Evolutionary conservation across 2,797 vertebrate genomes (phyloP).

Genomic region (Gymnoscopelus braueri): DNA sequence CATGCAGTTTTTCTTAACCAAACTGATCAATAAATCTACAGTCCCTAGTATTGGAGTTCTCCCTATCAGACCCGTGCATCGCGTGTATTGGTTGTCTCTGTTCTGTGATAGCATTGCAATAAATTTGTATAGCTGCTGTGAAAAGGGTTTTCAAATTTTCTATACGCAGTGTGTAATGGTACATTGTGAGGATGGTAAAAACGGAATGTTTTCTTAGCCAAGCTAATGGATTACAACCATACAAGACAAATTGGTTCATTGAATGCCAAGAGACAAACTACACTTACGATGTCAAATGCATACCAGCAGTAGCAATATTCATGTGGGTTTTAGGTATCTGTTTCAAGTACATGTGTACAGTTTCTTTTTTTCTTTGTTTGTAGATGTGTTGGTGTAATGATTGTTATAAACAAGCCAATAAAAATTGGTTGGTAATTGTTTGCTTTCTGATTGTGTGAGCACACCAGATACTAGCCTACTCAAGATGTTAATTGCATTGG

Average conservation of each 20-base stretch:
- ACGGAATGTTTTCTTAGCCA: slow-evolving; percentile 69
- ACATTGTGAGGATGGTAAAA: slow-evolving; percentile 77
- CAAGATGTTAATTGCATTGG: too few species aligned
- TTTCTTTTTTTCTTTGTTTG: slow-evolving; percentile 85
- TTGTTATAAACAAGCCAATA: slow-evolving; percentile 91
- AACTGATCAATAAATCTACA: slow-evolving; percentile 85
- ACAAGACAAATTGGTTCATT: slow-evolving; percentile 65
- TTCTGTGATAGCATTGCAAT: slow-evolving; percentile 86
- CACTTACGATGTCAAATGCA: slow-evolving; percentile 80
- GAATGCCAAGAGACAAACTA: slow-evolving; percentile 69
- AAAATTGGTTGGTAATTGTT: slow-evolving; percentile 82
- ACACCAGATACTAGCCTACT: too few species aligned
- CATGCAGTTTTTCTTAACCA: slow-evolving; percentile 82
- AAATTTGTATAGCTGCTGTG: slow-evolving; percentile 88
- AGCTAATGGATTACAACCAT: slow-evolving; percentile 63
- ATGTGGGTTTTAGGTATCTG: slow-evolving; percentile 76
- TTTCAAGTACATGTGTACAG: slow-evolving; percentile 78
- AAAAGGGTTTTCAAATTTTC: slow-evolving; percentile 77
- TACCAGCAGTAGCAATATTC: slow-evolving; percentile 84
- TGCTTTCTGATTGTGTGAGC: slow-evolving; percentile 35
- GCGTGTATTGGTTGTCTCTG: slow-evolving; percentile 80
- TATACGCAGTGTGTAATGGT: slow-evolving; percentile 80
- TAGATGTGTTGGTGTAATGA: slow-evolving; percentile 91
- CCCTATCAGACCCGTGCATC: slow-evolving; percentile 83
- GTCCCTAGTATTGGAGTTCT: slow-evolving; percentile 83